Evolutionary conservation across 2,797 vertebrate species (phyloP), one percentile per base, ranked within the genome.

Genomic region (Hyperoplus immaculatus): DNA sequence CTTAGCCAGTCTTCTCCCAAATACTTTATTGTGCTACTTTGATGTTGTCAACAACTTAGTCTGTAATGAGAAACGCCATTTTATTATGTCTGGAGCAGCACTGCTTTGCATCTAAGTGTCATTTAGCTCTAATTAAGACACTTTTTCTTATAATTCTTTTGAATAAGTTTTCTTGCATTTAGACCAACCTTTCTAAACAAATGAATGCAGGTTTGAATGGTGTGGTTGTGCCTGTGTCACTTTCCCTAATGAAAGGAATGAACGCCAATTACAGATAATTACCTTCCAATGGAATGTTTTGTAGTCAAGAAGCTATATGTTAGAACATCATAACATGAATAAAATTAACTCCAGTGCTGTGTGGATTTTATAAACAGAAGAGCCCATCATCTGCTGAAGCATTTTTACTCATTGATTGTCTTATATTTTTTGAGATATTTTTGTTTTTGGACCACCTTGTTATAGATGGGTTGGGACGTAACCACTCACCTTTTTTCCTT

Each of bases 21-120:
- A 73, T 10, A 68, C 49, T 60, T 50, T 53, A n/a, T 58, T 18
- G n/a, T 51, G 50, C 50, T 75, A 58, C 75, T 62, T 78, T 73
- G 68, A 75, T 75, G 70, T 70, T 60, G 72, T 75, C 70, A 80
- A 81, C 71, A 80, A 77, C 61, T 60, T 64, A 15, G 58, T 66
- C 56, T 45, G 39, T 82, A 77, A 86, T 77, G 78, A 82, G 71
- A 69, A 81, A 49, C 60, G 36, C 41, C 54, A 36, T 81, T 65
- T 79, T 57, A 66, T 65, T 77, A 16, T 49, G 54, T 72, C 66
- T 80, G 59, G 16, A 55, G 67, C 41, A 65, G 69, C 39, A 16
- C 14, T 77, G 70, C 78, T 78, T 81, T 83, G 60, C 75, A 78
- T 80, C 73, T 11, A 56, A 56, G 36, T 39, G 9, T 75, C 54